phyloP scores from a whole-genome alignment of 2,888 invertebrate species.

The Clitarchus hookeri region DNA sequence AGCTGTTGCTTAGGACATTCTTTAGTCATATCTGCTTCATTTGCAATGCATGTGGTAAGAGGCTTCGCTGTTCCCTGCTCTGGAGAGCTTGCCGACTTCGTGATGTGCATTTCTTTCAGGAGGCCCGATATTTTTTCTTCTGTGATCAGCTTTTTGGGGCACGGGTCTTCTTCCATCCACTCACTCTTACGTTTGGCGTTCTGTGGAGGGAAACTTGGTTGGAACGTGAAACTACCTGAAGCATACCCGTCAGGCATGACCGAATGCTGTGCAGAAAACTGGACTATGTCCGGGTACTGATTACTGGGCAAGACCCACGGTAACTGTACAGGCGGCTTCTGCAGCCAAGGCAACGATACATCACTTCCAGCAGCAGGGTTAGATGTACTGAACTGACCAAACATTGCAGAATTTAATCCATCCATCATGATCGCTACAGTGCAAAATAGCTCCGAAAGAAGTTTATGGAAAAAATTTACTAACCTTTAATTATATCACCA shows the following conservation, averaged over 20 bases:
- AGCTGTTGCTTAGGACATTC: constrained; percentile 43
- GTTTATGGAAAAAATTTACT: no score
- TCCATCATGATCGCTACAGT: background rate
- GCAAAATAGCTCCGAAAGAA: no score
- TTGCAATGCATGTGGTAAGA: no score
- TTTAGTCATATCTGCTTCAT: constrained; percentile 26
- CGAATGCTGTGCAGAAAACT: background rate
- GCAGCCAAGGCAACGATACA: background rate
- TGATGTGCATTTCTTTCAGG: constrained; percentile 74
- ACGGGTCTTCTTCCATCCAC: background rate
- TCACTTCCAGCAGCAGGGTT: background rate
- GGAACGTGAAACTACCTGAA: background rate
- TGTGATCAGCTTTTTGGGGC: constrained; percentile 72
- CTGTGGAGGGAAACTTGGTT: background rate
- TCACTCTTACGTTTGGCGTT: constrained; percentile 1
- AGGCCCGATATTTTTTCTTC: constrained; percentile 86
- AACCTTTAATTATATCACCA: no score
- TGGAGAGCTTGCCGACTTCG: constrained; percentile 20
- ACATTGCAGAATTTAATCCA: background rate
- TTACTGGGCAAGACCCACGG: background rate
- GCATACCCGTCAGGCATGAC: background rate
- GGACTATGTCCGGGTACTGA: background rate
- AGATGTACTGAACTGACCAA: background rate
- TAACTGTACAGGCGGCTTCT: background rate
- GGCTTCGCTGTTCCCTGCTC: background rate